Evolutionary conservation across 1,140 invertebrate genomes (phyloP).

Genomic region (Drosophila leontia): DNA sequence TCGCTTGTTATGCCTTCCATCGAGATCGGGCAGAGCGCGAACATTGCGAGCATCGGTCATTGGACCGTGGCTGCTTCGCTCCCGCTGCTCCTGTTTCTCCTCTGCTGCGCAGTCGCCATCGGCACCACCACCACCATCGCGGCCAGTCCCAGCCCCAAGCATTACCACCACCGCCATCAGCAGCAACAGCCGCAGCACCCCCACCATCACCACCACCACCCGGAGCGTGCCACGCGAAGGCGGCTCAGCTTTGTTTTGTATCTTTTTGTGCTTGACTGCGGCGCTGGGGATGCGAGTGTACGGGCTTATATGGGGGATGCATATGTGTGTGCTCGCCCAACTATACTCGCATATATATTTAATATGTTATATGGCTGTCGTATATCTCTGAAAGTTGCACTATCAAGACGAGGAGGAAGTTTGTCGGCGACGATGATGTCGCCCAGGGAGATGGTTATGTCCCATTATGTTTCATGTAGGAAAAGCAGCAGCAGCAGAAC

Average conservation of each 20-base stretch:
- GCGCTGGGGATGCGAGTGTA: constrained; percentile 28
- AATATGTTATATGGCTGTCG: constrained; percentile 23
- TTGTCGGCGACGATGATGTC: constrained; percentile 58
- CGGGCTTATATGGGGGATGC: constrained; percentile 19
- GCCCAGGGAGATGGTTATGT: constrained; percentile 16
- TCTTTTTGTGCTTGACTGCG: constrained; percentile 45
- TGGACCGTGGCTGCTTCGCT: constrained; percentile 62
- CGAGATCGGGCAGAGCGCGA: constrained; percentile 39
- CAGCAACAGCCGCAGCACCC: constrained; percentile 8
- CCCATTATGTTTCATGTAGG: constrained; percentile 7
- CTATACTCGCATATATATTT: constrained; percentile 12
- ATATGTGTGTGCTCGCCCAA: constrained; percentile 19
- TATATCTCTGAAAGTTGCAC: constrained; percentile 51
- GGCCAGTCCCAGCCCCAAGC: not conserved
- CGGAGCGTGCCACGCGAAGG: constrained; percentile 69
- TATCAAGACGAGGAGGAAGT: constrained; percentile 71
- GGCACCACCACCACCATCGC: constrained; percentile 16
- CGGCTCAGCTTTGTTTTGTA: constrained; percentile 38
- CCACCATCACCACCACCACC: constrained; percentile 36
- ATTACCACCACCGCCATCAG: constrained; percentile 8
- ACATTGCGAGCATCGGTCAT: constrained; percentile 71
- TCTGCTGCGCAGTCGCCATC: constrained; percentile 37
- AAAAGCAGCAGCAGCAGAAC: too few relatives aligned
- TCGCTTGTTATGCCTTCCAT: constrained; percentile 75
- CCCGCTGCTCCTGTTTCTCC: constrained; percentile 4